These are phyloP conservation scores for Melospiza georgiana DNA, from an alignment of 2,113 vertebrate genomes.

Conservation along the genomic window DNA sequence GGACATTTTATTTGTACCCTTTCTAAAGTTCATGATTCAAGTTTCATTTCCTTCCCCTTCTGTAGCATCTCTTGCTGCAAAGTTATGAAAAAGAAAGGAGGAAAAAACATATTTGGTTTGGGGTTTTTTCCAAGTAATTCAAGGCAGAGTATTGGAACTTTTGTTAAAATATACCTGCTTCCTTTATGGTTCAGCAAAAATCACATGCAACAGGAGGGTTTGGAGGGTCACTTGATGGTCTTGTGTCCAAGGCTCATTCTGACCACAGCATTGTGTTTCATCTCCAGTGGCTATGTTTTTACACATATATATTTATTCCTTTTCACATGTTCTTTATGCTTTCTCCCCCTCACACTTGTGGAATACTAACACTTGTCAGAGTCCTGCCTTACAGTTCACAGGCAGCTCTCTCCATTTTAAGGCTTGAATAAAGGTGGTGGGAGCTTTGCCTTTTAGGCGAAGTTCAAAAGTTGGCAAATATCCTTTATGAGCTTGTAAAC, in stretches of 20 bases:
- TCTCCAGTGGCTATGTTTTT: not conserved
- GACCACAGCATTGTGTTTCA: not conserved
- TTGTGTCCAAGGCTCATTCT: not conserved
- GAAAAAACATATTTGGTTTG: not conserved
- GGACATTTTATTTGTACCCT: slow-evolving; percentile 1
- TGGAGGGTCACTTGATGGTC: not conserved
- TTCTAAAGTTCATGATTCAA: slow-evolving; percentile 7
- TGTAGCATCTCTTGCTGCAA: not conserved
- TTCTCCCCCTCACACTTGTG: too few species aligned
- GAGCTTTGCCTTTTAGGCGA: not conserved
- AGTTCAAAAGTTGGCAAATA: not conserved
- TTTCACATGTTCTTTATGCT: not conserved
- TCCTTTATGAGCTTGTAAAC: not conserved
- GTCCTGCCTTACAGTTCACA: not conserved
- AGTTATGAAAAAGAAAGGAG: not conserved
- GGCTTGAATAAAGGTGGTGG: not conserved
- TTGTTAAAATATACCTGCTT: not conserved
- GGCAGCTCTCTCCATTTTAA: not conserved
- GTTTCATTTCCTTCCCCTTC: not conserved
- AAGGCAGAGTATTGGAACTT: not conserved
- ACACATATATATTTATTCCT: not conserved
- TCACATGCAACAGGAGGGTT: not conserved
- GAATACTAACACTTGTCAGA: not conserved
- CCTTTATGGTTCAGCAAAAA: not conserved
- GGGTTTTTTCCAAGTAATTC: not conserved